phyloP scores from a whole-genome alignment of 2,888 invertebrate species.

The Tineola bisselliella region DNA sequence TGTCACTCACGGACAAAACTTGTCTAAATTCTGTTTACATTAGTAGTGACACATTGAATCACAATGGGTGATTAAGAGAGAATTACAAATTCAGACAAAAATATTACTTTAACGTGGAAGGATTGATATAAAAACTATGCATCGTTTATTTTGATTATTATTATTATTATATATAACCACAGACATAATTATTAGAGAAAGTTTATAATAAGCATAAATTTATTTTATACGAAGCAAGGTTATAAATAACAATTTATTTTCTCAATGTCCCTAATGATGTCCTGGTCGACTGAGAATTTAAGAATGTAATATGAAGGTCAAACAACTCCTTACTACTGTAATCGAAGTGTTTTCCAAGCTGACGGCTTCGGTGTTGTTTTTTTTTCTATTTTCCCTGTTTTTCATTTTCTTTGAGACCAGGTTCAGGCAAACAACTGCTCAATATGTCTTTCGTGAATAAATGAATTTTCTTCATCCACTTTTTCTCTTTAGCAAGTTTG shows the following conservation, averaged over 20 bases:
- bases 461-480: constrained; percentile 19
- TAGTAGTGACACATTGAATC: too few relatives aligned
- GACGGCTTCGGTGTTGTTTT: not conserved
- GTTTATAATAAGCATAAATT: not conserved
- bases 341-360: constrained; percentile 9
- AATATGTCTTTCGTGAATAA: constrained; percentile 32
- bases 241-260: not conserved
- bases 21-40: too few relatives aligned
- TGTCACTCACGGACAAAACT: too few relatives aligned
- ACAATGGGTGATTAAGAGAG: too few relatives aligned
- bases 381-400: constrained; percentile 13
- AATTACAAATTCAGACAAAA: too few relatives aligned
- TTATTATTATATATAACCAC: too few relatives aligned
- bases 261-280: not conserved
- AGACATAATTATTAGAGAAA: too few relatives aligned
- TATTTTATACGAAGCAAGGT: not conserved
- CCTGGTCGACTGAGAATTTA: not conserved
- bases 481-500: not conserved
- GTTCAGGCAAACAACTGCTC: constrained; percentile 33
- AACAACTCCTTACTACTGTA: not conserved
- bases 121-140: too few relatives aligned
- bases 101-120: too few relatives aligned
- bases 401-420: constrained; percentile 17
- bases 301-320: not conserved
- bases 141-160: not conserved